Percentiles rank a stretch among this genome's conserved stretches.
These are phyloP conservation scores for Lerema accius DNA, from an alignment of 1,140 invertebrate species.

Conservation along the genomic window DNA sequence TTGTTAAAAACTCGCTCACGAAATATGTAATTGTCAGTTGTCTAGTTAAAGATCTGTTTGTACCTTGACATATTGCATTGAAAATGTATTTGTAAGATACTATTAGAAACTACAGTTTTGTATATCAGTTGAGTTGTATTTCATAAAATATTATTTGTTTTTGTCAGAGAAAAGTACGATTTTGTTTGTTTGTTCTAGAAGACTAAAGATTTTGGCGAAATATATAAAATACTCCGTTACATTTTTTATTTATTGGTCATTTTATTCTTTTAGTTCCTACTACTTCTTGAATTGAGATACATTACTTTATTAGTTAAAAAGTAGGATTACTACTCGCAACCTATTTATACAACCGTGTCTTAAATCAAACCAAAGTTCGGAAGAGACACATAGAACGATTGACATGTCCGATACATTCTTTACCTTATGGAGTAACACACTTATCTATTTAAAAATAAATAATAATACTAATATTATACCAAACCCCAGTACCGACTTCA, in stretches of 20 bases:
- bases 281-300: too few species aligned
- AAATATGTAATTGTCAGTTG: neutral
- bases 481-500: too few species aligned
- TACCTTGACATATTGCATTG: conserved; percentile 25
- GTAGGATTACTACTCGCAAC: too few species aligned
- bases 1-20: conserved; percentile 22
- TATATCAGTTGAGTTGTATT: conserved; percentile 14
- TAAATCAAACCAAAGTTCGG: too few species aligned
- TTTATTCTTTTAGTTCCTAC: too few species aligned
- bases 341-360: too few species aligned
- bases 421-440: too few species aligned
- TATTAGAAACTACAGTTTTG: conserved; percentile 27
- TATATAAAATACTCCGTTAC: conserved; percentile 57
- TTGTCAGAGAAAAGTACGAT: conserved; percentile 16
- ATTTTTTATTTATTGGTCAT: conserved; percentile 31
- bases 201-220: conserved; percentile 49
- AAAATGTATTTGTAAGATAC: conserved; percentile 32
- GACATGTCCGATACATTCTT: too few species aligned
- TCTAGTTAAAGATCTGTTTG: conserved; percentile 7
- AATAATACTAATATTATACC: too few species aligned
- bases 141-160: conserved; percentile 11
- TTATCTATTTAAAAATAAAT: too few species aligned
- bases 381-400: too few species aligned
- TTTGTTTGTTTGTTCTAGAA: conserved; percentile 54
- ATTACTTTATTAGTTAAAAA: too few species aligned